A percentile compares a stretch with the other conserved stretches of the same genome.
phyloP scores from a whole-genome alignment of 2,888 invertebrate species.

The Eilema caniola region DNA sequence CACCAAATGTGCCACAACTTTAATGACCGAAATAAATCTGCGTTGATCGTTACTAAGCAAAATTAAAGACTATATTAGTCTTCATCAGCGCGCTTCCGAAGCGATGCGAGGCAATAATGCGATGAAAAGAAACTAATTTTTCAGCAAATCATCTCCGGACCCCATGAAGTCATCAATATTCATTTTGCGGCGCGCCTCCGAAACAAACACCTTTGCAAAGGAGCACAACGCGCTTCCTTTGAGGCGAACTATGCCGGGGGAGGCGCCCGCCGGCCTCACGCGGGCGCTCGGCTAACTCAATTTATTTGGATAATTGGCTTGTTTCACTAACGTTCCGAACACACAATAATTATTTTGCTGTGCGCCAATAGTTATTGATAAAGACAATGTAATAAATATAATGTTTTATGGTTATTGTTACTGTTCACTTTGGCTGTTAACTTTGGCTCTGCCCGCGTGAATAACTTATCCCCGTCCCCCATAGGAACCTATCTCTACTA shows the following conservation, averaged over 20 bases:
- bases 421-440: background rate
- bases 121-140: constrained; percentile 86
- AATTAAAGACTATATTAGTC: constrained; percentile 85
- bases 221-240: constrained; percentile 77
- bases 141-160: constrained; percentile 85
- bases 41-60: constrained; percentile 76
- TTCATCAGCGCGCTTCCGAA: constrained; percentile 80
- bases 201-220: constrained; percentile 84
- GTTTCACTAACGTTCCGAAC: constrained; percentile 71
- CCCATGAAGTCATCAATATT: constrained; percentile 86
- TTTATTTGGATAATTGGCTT: constrained; percentile 83
- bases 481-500: background rate
- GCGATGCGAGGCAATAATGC: constrained; percentile 80
- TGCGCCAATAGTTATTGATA: constrained; percentile 35
- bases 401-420: background rate
- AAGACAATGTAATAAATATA: background rate
- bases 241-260: constrained; percentile 74
- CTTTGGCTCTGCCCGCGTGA: no score
- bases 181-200: constrained; percentile 83
- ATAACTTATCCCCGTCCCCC: background rate
- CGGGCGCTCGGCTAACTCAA: constrained; percentile 72
- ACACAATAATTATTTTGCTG: constrained; percentile 61
- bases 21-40: constrained; percentile 62
- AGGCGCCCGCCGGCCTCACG: constrained; percentile 48
- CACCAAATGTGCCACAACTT: constrained; percentile 36